These are phyloP conservation scores for Himalopsyche tibetana DNA, from an alignment of 2,888 invertebrate genomes.

Conservation along the genomic window DNA sequence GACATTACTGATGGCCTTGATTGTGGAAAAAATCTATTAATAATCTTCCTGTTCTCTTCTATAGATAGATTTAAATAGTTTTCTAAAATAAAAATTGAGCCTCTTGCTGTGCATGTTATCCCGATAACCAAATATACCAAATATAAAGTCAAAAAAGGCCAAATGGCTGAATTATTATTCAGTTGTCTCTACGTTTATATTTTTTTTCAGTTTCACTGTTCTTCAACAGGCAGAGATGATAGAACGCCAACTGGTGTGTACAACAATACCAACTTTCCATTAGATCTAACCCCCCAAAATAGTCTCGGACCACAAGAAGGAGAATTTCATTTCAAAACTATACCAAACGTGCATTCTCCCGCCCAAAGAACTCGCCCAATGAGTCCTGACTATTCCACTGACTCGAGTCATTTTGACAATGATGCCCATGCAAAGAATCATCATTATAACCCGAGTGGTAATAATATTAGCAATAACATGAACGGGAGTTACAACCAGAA, in stretches of 20 bases:
- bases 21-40: too few species aligned
- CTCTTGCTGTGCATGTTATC: too few species aligned
- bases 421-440: slow-evolving; percentile 52
- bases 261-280: slow-evolving; percentile 57
- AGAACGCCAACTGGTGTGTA: slow-evolving; percentile 61
- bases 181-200: not conserved
- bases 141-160: too few species aligned
- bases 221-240: slow-evolving; percentile 61
- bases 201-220: slow-evolving; percentile 63
- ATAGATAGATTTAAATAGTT: too few species aligned
- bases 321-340: slow-evolving; percentile 31
- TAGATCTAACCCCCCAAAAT: slow-evolving; percentile 55
- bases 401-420: slow-evolving; percentile 63
- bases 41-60: too few species aligned
- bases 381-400: slow-evolving; percentile 64
- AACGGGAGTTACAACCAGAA: slow-evolving; percentile 45
- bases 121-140: too few species aligned
- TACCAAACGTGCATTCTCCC: slow-evolving; percentile 21
- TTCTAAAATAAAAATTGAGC: too few species aligned
- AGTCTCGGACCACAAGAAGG: slow-evolving; percentile 2
- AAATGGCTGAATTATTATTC: too few species aligned
- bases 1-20: too few species aligned
- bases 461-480: slow-evolving; percentile 17
- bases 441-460: not conserved
- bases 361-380: slow-evolving; percentile 49